Percentiles rank a stretch among this genome's conserved stretches.
Evolutionary conservation across 2,113 vertebrate genomes (phyloP).

Genomic region (Chloebia gouldiae): DNA sequence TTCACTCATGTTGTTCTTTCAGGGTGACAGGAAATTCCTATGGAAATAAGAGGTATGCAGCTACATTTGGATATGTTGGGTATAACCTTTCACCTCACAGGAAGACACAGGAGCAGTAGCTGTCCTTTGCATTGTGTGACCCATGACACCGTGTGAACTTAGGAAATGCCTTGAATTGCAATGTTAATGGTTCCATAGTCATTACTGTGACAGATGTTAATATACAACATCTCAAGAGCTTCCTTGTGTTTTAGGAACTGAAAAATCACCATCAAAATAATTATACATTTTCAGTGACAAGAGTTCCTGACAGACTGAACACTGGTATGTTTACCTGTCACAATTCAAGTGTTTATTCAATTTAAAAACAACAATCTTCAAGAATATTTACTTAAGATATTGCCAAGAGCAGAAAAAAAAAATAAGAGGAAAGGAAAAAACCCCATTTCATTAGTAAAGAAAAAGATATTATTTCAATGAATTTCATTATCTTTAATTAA

Average conservation of each 20-base stretch:
- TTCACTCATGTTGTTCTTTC: not conserved
- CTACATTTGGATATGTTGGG: not conserved
- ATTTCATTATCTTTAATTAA: conserved; percentile 13
- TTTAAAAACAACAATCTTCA: conserved; percentile 7
- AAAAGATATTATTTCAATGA: not conserved
- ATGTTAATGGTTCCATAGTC: not conserved
- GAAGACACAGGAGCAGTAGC: not conserved
- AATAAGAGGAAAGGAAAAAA: not conserved
- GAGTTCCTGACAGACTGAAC: not conserved
- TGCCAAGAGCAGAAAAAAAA: not conserved
- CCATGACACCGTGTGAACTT: not conserved
- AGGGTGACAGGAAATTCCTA: not conserved
- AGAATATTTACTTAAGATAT: conserved; percentile 13
- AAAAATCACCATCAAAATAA: not conserved
- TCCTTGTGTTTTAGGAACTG: not conserved
- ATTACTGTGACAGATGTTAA: not conserved
- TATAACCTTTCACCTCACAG: not conserved
- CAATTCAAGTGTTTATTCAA: not conserved
- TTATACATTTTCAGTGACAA: not conserved
- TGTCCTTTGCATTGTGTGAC: not conserved
- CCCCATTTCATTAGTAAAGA: not conserved
- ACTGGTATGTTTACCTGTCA: not conserved
- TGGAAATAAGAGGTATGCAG: not conserved
- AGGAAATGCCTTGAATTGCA: not conserved
- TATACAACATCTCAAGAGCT: not conserved